Conservation (phyloP, 2,888 invertebrate species). For the Acanthosepion esculentum region DNA sequence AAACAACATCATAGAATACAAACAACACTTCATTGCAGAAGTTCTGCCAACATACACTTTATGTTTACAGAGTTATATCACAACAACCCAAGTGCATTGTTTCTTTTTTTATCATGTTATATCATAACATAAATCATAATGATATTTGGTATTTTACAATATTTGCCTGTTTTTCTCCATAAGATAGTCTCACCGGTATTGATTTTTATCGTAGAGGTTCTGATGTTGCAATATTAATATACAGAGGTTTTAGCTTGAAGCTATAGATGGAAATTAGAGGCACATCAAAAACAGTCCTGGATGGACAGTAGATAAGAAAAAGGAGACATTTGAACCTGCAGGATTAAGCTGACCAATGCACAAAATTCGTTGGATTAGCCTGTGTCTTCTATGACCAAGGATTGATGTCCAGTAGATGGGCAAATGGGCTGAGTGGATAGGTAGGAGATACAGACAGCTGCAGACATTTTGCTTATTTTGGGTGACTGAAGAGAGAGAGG, state of each 20-base stretch:
- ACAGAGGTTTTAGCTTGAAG: background rate
- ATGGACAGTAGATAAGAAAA: constrained; percentile 33
- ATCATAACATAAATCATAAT: no score
- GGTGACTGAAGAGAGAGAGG: background rate
- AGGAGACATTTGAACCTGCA: constrained; percentile 33
- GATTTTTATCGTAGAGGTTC: no score
- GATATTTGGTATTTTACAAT: no score
- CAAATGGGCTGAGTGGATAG: background rate
- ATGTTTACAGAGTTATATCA: no score
- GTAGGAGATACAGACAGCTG: background rate
- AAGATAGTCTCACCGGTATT: no score
- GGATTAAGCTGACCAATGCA: constrained; percentile 33
- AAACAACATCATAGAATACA: no score
- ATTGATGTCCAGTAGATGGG: background rate
- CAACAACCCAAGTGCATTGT: no score
- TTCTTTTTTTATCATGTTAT: no score
- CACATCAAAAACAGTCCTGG: constrained; percentile 8
- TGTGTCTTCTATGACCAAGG: background rate
- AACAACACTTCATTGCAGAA: no score
- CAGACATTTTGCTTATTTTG: background rate
- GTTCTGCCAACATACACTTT: no score
- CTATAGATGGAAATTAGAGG: background rate
- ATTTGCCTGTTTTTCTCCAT: no score
- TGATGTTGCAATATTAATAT: no score
- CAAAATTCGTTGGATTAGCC: background rate